These are phyloP conservation scores for Tetragonula clypearis DNA, from an alignment of 1,140 invertebrate genomes.

Conservation along the genomic window DNA sequence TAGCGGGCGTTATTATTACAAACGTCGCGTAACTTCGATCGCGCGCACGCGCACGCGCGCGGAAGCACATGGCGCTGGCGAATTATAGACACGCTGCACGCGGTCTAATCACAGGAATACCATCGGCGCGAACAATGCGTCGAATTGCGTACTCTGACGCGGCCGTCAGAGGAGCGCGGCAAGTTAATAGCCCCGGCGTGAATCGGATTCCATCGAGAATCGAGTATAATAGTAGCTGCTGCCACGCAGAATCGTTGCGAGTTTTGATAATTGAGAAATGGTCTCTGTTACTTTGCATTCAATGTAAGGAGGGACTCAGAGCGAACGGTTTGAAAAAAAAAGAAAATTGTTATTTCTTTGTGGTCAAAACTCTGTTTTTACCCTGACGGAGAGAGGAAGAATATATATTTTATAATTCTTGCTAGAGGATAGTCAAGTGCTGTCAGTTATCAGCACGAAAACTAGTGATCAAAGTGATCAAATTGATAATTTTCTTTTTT, in stretches of 20 bases:
- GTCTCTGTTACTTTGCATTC: not conserved
- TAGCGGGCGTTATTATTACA: slow-evolving; percentile 31
- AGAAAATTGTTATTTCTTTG: not conserved
- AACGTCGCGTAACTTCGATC: slow-evolving; percentile 15
- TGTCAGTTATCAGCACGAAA: too few species aligned
- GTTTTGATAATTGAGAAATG: not conserved
- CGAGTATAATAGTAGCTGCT: not conserved
- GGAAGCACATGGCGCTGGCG: not conserved
- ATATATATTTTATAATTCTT: too few species aligned
- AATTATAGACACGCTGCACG: slow-evolving; percentile 13
- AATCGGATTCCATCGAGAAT: not conserved
- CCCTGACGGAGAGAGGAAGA: too few species aligned
- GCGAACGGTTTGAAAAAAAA: not conserved
- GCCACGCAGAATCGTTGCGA: not conserved
- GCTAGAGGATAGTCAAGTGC: too few species aligned
- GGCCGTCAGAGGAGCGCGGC: not conserved
- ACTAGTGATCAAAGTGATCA: too few species aligned
- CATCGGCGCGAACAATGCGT: not conserved
- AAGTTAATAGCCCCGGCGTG: not conserved
- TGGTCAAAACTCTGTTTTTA: too few species aligned
- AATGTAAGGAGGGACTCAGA: too few species aligned
- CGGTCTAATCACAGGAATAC: slow-evolving; percentile 14
- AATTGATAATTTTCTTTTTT: too few species aligned
- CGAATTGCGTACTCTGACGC: slow-evolving; percentile 3
- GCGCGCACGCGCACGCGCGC: not conserved